Conservation (phyloP, 2,113 vertebrate genomes). For the Potamarius usumacintae region DNA sequence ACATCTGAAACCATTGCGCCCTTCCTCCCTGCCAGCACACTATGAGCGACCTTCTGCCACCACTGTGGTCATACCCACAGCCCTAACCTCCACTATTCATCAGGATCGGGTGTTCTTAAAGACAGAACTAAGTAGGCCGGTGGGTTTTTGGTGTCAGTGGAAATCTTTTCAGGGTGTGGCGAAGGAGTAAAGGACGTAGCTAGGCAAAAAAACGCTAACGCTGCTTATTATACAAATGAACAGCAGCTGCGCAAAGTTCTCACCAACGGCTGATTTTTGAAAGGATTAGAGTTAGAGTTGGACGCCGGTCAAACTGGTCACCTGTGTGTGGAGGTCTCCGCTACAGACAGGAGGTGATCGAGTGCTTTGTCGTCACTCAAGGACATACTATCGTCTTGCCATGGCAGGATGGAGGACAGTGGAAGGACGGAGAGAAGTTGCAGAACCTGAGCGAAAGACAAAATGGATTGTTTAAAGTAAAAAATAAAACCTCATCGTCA, state of each 20-base stretch:
- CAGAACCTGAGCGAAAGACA: constrained; percentile 74
- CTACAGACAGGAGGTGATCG: constrained; percentile 74
- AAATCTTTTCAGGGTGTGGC: constrained; percentile 34
- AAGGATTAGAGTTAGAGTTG: neutral
- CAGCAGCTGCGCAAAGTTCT: constrained; percentile 9
- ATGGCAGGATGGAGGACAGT: constrained; percentile 69
- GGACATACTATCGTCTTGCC: constrained; percentile 64
- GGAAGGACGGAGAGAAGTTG: constrained; percentile 76
- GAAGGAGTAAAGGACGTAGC: neutral
- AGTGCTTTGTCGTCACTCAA: constrained; percentile 76
- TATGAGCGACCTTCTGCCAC: constrained; percentile 40
- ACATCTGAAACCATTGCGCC: constrained; percentile 46
- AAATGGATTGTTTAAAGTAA: constrained; percentile 3
- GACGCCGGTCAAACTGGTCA: constrained; percentile 54
- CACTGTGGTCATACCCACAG: constrained; percentile 33
- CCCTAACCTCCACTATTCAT: constrained; percentile 32
- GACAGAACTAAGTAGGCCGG: constrained; percentile 10
- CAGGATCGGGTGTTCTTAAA: constrained; percentile 31
- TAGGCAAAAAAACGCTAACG: neutral
- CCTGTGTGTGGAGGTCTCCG: constrained; percentile 76
- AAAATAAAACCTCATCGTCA: neutral
- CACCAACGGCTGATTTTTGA: neutral
- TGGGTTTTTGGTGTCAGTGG: constrained; percentile 16
- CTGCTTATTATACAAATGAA: constrained; percentile 1
- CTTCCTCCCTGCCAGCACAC: constrained; percentile 29